Evolutionary conservation across 64 coral and sea anemone genomes (phyloP), one percentile per base, ranked within the genome.

Genomic region (Platygyra sinensis): DNA sequence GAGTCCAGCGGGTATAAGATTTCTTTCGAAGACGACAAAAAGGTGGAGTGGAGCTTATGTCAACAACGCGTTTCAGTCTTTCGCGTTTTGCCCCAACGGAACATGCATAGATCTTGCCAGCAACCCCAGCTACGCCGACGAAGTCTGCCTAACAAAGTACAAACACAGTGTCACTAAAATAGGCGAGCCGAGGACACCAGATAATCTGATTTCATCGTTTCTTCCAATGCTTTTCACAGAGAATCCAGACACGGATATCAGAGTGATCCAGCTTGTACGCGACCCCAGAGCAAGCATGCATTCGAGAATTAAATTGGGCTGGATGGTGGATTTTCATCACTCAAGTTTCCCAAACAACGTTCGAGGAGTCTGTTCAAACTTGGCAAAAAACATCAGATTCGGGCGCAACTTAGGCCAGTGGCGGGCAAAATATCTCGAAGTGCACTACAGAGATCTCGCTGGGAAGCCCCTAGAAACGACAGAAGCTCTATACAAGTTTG

Each of bases 141-240:
- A 51, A 52, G 76, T 78, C 24, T 78, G 76, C 42, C 24, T 78
- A 52, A 52, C 76, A 54, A 78, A 54, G 39, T 78, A 24, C 22
- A 78, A 78, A 52, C 76, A 78, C 42, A 78, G 76, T 78, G 76
- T 78, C 10, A 78, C 76, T 14, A 78, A 78, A 78, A 78, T 78
- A 13, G 76, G 76, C 7, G 76, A 78, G 13, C 39, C 76, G 10
- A 78, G 76, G 28, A 46, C 50, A 16, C 76, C 76, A 27, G 25
- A 79, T 15, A 5, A 25, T n/a, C 25, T 79, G 13, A 25, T 79
- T 3, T 79, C 76, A 11, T 15, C 76, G 3, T 50, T 79, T 24
- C 19, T 79, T 27, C 76, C 76, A 13, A 16, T 52, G 18, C 1
- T 79, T n/a, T 57, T 79, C 38, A 2, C 22, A 30, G 76, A 79